A percentile compares a stretch with the other conserved stretches of the same genome.
Conservation (phyloP, 2,113 vertebrate species). For the Oceanites oceanicus region DNA sequence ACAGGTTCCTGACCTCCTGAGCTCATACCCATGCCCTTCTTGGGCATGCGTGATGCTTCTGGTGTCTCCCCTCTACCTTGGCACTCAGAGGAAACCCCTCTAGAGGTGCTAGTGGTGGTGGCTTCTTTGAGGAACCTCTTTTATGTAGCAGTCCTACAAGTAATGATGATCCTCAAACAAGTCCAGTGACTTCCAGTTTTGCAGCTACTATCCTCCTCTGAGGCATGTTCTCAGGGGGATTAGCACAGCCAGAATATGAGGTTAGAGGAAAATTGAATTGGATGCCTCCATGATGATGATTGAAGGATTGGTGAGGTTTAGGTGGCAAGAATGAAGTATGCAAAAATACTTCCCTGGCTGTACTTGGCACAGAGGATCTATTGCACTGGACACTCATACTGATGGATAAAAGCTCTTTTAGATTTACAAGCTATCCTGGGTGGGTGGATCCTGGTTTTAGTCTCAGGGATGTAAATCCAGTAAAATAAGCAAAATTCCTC, state of each 20-base stretch:
- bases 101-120: background rate
- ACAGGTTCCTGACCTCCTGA: background rate
- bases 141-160: background rate
- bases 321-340: background rate
- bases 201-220: background rate
- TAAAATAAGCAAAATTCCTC: background rate
- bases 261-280: background rate
- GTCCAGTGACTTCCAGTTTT: background rate
- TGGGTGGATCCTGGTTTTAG: background rate
- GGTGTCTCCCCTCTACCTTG: background rate
- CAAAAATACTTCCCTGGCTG: background rate
- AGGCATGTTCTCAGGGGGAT: background rate
- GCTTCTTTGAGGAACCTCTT: background rate
- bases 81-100: accelerated
- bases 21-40: background rate
- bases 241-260: background rate
- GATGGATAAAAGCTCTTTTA: background rate
- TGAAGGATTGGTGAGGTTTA: background rate
- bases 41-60: background rate
- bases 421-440: background rate
- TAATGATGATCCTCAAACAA: background rate
- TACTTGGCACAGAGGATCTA: background rate
- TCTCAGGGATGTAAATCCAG: background rate
- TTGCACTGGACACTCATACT: background rate
- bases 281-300: background rate